Conservation (phyloP, 2,888 invertebrate genomes). For the Zygaena filipendulae region DNA sequence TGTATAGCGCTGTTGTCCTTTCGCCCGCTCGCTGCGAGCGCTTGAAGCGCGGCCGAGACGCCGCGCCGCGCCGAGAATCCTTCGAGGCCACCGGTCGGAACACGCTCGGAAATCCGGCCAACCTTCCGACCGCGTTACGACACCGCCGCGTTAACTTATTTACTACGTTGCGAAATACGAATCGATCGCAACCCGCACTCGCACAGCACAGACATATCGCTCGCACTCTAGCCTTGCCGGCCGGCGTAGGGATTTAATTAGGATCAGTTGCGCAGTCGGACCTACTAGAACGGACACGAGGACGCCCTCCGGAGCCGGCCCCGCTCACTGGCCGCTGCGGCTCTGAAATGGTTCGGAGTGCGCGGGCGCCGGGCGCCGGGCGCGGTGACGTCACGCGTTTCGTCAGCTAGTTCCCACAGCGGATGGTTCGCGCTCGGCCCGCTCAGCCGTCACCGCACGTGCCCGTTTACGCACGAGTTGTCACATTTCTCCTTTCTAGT, state of each 20-base stretch:
- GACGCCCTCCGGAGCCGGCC: slow-evolving; percentile 49
- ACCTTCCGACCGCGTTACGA: slow-evolving; percentile 67
- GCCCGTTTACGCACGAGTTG: slow-evolving; percentile 24
- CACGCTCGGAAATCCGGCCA: slow-evolving; percentile 69
- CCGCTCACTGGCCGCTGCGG: slow-evolving; percentile 55
- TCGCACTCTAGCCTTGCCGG: slow-evolving; percentile 63
- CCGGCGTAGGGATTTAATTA: slow-evolving; percentile 64
- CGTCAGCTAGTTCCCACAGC: slow-evolving; percentile 49
- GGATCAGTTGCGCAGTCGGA: slow-evolving; percentile 62
- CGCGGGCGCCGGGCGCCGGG: slow-evolving; percentile 30
- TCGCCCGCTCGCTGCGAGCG: slow-evolving; percentile 14
- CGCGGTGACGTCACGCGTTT: slow-evolving; percentile 44
- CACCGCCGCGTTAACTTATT: slow-evolving; percentile 65
- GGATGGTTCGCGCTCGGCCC: slow-evolving; percentile 29
- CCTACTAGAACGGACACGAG: slow-evolving; percentile 65
- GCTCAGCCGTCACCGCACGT: slow-evolving; percentile 21
- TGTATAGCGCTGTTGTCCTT: slow-evolving; percentile 19
- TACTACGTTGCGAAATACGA: slow-evolving; percentile 66
- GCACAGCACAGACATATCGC: too few relatives aligned
- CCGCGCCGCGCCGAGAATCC: slow-evolving; percentile 43
- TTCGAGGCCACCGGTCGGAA: slow-evolving; percentile 62
- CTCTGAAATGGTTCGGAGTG: slow-evolving; percentile 47
- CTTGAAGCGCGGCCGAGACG: slow-evolving; percentile 41
- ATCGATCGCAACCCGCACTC: slow-evolving; percentile 68
- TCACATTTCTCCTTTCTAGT: too few relatives aligned